Evolutionary conservation across 2,888 invertebrate species (phyloP), one percentile per base, ranked within the genome.

Genomic region (Campoletis raptor): DNA sequence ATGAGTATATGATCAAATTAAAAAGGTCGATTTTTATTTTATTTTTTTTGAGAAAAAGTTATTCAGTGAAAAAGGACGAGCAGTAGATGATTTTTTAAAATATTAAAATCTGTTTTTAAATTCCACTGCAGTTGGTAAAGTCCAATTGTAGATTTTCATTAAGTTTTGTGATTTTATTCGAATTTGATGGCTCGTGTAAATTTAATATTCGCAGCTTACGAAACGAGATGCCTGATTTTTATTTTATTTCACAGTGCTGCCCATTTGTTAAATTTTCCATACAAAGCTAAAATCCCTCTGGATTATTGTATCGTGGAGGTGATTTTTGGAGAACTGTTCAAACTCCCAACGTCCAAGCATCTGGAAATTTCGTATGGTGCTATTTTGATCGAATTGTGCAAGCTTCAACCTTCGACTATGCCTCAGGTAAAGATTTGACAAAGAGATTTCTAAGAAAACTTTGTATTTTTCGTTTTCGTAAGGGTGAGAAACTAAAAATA

Each of bases 271-370:
- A 98, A 97, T 92, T 99, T 99, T 92, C 98, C 98, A 0, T 98
- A 98, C 92, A 98, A 98, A 95, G 96, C 97, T 21, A 99, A 99
- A 94, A 98, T 99, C 87, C 99, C 99, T 0, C 94, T 99, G 81
- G 99, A 99, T 94, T 99, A 99, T 94, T 99, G 99, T 94, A 98
- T 99, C 88, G 98, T 99, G 0, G 99, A 99, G 95, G 98, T 99
- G 0, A 97, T 99, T 91, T 99, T 99, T 95, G 97, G 97, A 0
- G 99, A 99, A 94, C 94, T 99, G 84, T 99, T 99, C 91, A 97
- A 98, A 92, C 96, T 99, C 94, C 99, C 99, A 0, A 96, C 97
- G 9, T 97, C 99, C 0, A 96, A 97, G 86, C 98, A 97, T 94
- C 94, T 98, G 89, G 99, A 99, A 94, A 97, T 99, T 85, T 97